Evolutionary conservation across 2,888 invertebrate species (phyloP).

Genomic region (Rhingia rostrata): DNA sequence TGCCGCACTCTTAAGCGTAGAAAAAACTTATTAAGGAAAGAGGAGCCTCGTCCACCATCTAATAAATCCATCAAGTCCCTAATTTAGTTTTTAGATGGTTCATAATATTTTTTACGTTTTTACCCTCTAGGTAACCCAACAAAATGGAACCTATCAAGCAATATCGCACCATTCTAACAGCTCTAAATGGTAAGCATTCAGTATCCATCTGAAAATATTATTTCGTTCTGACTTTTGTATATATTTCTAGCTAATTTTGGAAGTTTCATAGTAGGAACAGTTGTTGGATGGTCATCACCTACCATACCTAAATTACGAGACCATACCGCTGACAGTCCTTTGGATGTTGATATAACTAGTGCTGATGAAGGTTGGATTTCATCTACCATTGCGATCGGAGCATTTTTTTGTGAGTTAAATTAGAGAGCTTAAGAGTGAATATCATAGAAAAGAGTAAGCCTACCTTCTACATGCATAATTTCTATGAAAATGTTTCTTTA

Average conservation of each 20-base stretch:
- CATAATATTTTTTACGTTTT: too few relatives aligned
- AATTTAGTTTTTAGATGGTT: too few relatives aligned
- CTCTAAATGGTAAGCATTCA: slow-evolving; percentile 7
- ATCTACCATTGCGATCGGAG: slow-evolving; percentile 88
- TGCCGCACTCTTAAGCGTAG: too few relatives aligned
- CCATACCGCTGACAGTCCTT: slow-evolving; percentile 78
- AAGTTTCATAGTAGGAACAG: slow-evolving; percentile 87
- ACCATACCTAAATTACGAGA: slow-evolving; percentile 86
- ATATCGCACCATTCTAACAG: slow-evolving; percentile 18
- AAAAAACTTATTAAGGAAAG: too few relatives aligned
- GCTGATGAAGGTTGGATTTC: slow-evolving; percentile 89
- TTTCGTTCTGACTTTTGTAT: not conserved
- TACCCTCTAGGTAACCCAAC: too few relatives aligned
- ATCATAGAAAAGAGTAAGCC: not conserved
- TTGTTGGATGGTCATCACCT: slow-evolving; percentile 90
- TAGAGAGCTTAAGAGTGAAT: not conserved
- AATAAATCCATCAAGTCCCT: too few relatives aligned
- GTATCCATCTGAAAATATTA: not conserved
- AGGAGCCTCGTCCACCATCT: too few relatives aligned
- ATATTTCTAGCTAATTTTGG: slow-evolving; percentile 86
- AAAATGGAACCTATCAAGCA: slow-evolving; percentile 38
- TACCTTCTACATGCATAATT: too few relatives aligned
- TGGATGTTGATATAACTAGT: slow-evolving; percentile 83
- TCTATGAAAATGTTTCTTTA: too few relatives aligned
- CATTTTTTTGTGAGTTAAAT: slow-evolving; percentile 85